These are phyloP conservation scores for Urocyon cinereoargenteus DNA, from an alignment of 2,797 vertebrate species.

Conservation along the genomic window DNA sequence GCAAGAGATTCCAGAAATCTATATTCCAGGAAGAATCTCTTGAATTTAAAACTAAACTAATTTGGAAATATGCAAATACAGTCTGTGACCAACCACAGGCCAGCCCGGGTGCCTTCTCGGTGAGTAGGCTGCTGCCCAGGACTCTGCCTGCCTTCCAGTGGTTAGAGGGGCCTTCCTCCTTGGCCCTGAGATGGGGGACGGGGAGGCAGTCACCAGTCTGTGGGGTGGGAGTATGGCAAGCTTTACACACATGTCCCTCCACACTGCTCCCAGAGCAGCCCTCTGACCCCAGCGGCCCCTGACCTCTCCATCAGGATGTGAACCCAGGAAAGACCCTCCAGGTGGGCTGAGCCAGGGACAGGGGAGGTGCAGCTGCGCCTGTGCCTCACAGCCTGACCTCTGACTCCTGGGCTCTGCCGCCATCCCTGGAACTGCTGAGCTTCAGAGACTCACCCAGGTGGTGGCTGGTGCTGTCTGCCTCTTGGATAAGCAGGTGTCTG, in stretches of 20 bases:
- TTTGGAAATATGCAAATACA: neutral
- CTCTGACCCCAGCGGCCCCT: neutral
- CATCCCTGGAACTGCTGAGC: neutral
- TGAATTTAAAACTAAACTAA: neutral
- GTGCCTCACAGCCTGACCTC: neutral
- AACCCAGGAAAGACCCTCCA: neutral
- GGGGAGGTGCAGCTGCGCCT: neutral
- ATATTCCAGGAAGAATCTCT: neutral
- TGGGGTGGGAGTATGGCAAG: neutral
- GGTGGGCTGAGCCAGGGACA: neutral
- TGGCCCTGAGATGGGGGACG: neutral
- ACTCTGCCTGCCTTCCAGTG: neutral
- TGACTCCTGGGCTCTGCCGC: neutral
- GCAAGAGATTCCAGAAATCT: neutral
- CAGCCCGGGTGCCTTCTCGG: neutral
- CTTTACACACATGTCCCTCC: neutral
- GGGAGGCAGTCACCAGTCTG: neutral
- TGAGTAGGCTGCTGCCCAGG: neutral
- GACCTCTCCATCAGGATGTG: neutral
- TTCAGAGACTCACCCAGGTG: constrained; percentile 91
- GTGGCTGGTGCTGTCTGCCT: constrained; percentile 92
- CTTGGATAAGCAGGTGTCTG: constrained; percentile 96
- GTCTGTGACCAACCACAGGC: accelerated
- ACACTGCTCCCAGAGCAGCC: neutral
- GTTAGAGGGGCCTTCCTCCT: neutral